Evolutionary conservation across 2,888 invertebrate species (phyloP).

Genomic region (Aspidiotus destructor): DNA sequence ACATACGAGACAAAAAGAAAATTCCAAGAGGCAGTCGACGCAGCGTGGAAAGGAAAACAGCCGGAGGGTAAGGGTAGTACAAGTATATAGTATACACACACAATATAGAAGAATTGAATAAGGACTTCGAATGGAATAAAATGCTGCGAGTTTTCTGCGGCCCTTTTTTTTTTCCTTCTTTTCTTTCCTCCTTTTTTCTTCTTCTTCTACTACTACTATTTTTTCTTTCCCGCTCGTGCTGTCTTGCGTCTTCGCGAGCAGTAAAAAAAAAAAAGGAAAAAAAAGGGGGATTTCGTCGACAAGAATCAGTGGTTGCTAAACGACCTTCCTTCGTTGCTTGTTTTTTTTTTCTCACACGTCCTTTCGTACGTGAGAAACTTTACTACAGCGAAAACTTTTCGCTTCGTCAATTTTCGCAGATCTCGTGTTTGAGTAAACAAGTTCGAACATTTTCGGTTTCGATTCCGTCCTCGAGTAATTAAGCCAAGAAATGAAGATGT

Average conservation of each 20-base stretch:
- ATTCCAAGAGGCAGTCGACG: constrained; percentile 25
- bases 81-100: background rate
- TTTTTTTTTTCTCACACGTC: constrained; percentile 8
- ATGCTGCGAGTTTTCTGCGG: constrained; percentile 34
- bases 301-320: constrained; percentile 34
- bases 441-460: no score
- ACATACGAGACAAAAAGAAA: constrained; percentile 37
- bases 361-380: background rate
- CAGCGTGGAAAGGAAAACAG: constrained; percentile 25
- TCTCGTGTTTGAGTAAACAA: background rate
- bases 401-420: background rate
- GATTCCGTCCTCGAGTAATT: no score
- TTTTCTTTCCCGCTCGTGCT: constrained; percentile 3
- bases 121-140: constrained; percentile 35
- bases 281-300: constrained; percentile 10
- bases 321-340: constrained; percentile 9
- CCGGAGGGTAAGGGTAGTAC: constrained; percentile 23
- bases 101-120: constrained; percentile 35
- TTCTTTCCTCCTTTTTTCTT: constrained; percentile 21
- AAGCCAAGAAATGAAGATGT: no score
- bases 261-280: background rate
- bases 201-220: constrained; percentile 9
- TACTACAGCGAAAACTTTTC: background rate
- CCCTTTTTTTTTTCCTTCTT: constrained; percentile 32
- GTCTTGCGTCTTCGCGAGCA: constrained; percentile 3